Conservation (phyloP, 2,888 invertebrate species). For the Eremobia ochroleuca region DNA sequence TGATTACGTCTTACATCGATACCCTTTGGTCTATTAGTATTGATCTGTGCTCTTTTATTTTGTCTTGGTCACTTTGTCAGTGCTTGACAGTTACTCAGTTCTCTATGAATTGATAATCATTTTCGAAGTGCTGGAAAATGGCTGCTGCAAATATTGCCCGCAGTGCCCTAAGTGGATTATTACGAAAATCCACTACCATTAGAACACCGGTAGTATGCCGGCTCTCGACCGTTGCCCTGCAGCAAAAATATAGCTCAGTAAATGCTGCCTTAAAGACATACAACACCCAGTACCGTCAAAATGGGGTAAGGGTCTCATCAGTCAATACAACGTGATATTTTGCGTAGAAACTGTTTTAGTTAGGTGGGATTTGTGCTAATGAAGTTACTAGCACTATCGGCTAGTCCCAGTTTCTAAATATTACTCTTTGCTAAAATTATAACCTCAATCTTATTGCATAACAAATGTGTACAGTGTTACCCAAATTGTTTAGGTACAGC, state of each 20-base stretch:
- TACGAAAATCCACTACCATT: constrained; percentile 84
- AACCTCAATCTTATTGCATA: constrained; percentile 90
- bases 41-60: constrained; percentile 33
- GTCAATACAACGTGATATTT: constrained; percentile 73
- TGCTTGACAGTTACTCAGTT: constrained; percentile 50
- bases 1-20: too few relatives aligned
- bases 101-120: constrained; percentile 70
- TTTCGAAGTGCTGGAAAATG: constrained; percentile 80
- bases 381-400: not conserved
- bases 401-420: not conserved
- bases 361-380: not conserved
- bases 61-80: constrained; percentile 42
- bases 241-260: constrained; percentile 82
- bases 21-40: constrained; percentile 16
- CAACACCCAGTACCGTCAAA: constrained; percentile 77
- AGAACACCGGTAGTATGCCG: constrained; percentile 86
- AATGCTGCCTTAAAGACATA: constrained; percentile 77
- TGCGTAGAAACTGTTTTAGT: constrained; percentile 12
- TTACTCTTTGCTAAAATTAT: constrained; percentile 67
- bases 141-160: constrained; percentile 88
- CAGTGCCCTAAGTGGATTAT: constrained; percentile 87
- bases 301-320: constrained; percentile 82
- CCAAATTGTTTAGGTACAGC: constrained; percentile 87
- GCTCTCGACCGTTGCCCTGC: constrained; percentile 84
- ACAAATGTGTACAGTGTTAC: constrained; percentile 85